Evolutionary conservation across 1,140 invertebrate genomes (phyloP).

Genomic region (Diabrotica undecimpunctata): DNA sequence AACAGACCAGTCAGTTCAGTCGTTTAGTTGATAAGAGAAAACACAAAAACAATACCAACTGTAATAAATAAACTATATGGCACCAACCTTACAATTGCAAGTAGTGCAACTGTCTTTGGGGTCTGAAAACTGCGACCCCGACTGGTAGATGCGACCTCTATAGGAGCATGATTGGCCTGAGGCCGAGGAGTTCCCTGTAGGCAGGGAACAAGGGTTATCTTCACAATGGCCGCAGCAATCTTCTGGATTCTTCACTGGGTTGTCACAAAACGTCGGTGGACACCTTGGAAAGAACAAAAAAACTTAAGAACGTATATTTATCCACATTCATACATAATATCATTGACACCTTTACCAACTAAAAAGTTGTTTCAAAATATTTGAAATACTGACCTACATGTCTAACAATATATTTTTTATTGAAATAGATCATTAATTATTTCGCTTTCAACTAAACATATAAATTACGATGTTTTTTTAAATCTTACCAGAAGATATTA

Average conservation of each 20-base stretch:
- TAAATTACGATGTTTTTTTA: too few relatives aligned
- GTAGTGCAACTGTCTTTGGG: conserved; percentile 66
- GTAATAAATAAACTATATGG: background rate
- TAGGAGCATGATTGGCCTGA: conserved; percentile 56
- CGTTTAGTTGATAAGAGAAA: background rate
- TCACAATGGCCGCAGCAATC: conserved; percentile 73
- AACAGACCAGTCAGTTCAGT: conserved; percentile 15
- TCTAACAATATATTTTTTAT: too few relatives aligned
- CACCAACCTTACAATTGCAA: conserved; percentile 71
- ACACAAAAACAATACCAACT: conserved; percentile 11
- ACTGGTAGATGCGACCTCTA: conserved; percentile 57
- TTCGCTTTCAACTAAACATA: too few relatives aligned
- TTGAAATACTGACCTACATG: too few relatives aligned
- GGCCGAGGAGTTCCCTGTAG: conserved; percentile 29
- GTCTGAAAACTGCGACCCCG: conserved; percentile 56
- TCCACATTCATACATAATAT: background rate
- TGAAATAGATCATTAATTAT: too few relatives aligned
- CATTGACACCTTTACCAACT: too few relatives aligned
- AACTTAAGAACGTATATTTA: background rate
- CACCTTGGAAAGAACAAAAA: conserved; percentile 48
- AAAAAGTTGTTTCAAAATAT: too few relatives aligned
- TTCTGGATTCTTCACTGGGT: conserved; percentile 59
- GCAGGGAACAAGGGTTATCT: conserved; percentile 57
- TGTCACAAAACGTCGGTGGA: conserved; percentile 66
- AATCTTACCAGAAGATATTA: too few relatives aligned